A percentile compares a stretch with the other conserved stretches of the same genome.
Conservation (phyloP, 2,888 invertebrate species). For the Epicampocera succincta region DNA sequence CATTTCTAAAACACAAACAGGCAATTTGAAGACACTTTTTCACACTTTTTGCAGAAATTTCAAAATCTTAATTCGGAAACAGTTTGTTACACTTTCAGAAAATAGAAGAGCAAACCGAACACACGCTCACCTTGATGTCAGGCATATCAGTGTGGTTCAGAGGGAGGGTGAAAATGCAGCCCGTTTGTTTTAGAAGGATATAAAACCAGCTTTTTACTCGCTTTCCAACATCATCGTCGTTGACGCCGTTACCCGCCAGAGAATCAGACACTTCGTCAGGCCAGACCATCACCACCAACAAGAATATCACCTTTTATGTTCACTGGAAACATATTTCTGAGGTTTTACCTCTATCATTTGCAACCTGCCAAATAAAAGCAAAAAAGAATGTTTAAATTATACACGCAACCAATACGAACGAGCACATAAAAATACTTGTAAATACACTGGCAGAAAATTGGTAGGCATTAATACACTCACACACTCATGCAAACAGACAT, state of each 20-base stretch:
- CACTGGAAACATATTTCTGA: conserved; percentile 58
- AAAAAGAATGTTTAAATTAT: conserved; percentile 17
- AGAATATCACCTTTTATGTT: conserved; percentile 21
- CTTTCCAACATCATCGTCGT: not conserved
- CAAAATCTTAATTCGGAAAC: no score
- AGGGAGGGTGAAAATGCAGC: conserved; percentile 7
- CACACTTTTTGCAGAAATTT: no score
- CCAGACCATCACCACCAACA: not conserved
- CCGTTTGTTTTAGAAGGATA: conserved; percentile 27
- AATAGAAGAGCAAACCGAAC: no score
- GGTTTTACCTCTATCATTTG: conserved; percentile 62
- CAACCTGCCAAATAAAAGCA: conserved; percentile 26
- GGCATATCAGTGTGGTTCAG: conserved; percentile 39
- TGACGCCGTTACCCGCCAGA: not conserved
- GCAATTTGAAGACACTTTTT: conserved; percentile 23
- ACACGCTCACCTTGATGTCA: conserved; percentile 13
- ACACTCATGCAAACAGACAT: conserved; percentile 1
- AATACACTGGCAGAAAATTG: conserved; percentile 7
- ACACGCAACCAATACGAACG: conserved; percentile 36
- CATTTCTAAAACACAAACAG: conserved; percentile 10
- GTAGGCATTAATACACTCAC: conserved; percentile 24
- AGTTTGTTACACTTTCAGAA: no score
- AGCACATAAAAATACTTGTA: not conserved
- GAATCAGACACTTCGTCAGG: not conserved
- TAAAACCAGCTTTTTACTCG: conserved; percentile 15